Percentiles rank a stretch among this genome's conserved stretches.
Conservation (phyloP, 2,113 vertebrate species). For the Ailurus styani region DNA sequence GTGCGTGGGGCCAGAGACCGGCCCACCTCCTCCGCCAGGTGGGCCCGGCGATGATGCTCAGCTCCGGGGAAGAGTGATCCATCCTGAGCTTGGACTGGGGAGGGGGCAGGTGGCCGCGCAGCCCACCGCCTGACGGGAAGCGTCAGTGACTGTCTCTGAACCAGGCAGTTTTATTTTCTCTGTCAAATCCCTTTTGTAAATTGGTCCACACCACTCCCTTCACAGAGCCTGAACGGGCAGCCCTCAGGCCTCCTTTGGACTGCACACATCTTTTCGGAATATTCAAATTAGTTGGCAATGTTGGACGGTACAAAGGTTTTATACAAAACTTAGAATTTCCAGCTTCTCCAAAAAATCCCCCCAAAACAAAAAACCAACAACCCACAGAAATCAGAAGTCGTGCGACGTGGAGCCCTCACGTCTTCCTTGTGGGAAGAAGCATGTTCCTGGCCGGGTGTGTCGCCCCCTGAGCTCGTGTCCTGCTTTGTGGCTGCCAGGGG, state of each 20-base stretch:
- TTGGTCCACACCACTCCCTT: too few relatives aligned
- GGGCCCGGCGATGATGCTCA: rapidly evolving
- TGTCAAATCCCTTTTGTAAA: background rate
- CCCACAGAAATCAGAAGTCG: background rate
- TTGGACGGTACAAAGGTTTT: background rate
- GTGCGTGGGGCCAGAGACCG: rapidly evolving
- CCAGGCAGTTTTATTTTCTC: background rate
- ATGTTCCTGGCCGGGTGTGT: rapidly evolving
- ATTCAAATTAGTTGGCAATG: background rate
- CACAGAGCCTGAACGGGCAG: background rate
- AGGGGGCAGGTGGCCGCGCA: rapidly evolving
- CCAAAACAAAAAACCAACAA: background rate
- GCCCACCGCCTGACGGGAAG: background rate
- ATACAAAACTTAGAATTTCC: background rate
- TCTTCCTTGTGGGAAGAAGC: background rate
- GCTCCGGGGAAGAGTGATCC: too few relatives aligned
- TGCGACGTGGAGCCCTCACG: background rate
- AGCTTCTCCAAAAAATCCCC: background rate
- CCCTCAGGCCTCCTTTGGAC: background rate
- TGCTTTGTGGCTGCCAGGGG: rapidly evolving
- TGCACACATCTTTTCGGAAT: background rate
- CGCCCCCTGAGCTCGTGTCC: background rate
- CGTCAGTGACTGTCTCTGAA: rapidly evolving
- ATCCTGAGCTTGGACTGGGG: rapidly evolving
- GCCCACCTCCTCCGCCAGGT: background rate